Conservation (phyloP, 1,140 invertebrate species). For the Drosophila bipectinata region DNA sequence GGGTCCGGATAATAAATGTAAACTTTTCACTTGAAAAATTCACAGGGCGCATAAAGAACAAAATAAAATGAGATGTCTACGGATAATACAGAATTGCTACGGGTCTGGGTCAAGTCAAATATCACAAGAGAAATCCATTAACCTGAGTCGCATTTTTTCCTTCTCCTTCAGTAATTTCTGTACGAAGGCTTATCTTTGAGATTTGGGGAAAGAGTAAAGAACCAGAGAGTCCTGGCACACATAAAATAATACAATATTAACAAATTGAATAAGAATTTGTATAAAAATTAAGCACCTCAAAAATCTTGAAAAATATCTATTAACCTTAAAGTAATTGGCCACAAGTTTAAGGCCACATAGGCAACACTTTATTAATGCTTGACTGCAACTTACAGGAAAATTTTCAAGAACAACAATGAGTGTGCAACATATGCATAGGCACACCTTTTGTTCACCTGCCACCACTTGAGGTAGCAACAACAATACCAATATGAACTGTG, state of each 20-base stretch:
- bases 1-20: constrained; percentile 67
- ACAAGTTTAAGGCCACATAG: constrained; percentile 67
- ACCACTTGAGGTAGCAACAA: constrained; percentile 47
- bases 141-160: constrained; percentile 48
- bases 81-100: constrained; percentile 37
- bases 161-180: constrained; percentile 55
- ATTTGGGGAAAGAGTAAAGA: constrained; percentile 9
- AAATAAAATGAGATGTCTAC: constrained; percentile 57
- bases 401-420: constrained; percentile 19
- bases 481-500: constrained; percentile 18
- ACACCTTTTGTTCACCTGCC: constrained; percentile 59
- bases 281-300: too few species aligned
- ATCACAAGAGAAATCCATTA: constrained; percentile 81
- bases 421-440: constrained; percentile 68
- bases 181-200: constrained; percentile 40
- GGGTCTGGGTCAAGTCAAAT: constrained; percentile 56
- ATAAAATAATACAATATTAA: background rate
- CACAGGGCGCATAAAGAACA: constrained; percentile 48
- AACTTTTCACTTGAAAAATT: constrained; percentile 75
- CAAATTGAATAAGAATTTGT: too few species aligned
- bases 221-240: background rate
- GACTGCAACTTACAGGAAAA: constrained; percentile 28
- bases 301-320: too few species aligned
- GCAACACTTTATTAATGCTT: constrained; percentile 57
- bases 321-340: constrained; percentile 32